Conservation (phyloP, 2,797 vertebrate genomes). For the Falco peregrinus region DNA sequence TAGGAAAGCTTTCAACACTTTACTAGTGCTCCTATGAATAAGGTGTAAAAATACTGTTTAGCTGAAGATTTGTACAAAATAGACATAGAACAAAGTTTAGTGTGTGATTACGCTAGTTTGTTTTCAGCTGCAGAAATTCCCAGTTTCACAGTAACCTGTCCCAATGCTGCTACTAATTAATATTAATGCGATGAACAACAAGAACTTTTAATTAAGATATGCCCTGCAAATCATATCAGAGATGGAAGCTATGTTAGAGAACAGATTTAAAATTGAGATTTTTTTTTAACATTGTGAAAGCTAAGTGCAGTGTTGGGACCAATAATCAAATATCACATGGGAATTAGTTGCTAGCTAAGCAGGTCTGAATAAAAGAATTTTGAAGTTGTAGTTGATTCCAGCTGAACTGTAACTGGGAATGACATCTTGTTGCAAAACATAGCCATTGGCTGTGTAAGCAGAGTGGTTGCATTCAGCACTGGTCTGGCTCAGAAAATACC, state of each 20-base stretch:
- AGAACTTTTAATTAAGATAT: neutral
- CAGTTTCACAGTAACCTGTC: neutral
- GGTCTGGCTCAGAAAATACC: neutral
- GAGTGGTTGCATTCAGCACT: neutral
- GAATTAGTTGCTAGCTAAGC: neutral
- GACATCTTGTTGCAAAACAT: neutral
- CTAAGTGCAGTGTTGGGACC: neutral
- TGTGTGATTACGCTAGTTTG: neutral
- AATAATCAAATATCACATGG: neutral
- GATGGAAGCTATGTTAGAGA: neutral
- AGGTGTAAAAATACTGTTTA: neutral
- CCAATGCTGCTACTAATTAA: neutral
- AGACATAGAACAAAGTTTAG: neutral
- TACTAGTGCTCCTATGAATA: neutral
- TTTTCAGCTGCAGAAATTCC: neutral
- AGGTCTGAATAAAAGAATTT: neutral
- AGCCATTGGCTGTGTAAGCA: neutral
- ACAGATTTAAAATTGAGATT: neutral
- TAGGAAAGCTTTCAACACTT: neutral
- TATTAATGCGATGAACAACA: neutral
- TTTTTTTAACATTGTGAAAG: neutral
- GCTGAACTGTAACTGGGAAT: neutral
- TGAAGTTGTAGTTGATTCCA: neutral
- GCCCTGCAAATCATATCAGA: neutral
- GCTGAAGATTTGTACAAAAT: neutral